phyloP scores from a whole-genome alignment of 2,797 vertebrate genomes.

The Capromys pilorides region DNA sequence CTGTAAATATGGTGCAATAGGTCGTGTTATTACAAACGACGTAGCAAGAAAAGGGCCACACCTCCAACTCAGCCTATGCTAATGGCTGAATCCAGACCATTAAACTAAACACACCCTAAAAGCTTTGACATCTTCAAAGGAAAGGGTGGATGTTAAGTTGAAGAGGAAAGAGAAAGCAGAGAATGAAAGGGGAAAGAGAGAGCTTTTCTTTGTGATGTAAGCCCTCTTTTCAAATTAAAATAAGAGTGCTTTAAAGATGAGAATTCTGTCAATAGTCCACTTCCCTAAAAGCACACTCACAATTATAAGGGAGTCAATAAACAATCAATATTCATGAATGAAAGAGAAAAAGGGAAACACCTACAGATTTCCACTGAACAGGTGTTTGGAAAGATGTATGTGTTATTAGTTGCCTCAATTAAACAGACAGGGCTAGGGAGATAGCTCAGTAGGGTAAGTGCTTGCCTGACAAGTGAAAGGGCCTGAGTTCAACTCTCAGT shows the following conservation, averaged over 20 bases:
- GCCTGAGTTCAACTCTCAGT: no score
- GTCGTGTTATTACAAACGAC: not conserved
- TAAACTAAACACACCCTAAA: not conserved
- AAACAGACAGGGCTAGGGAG: no score
- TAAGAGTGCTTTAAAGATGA: not conserved
- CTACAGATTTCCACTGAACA: not conserved
- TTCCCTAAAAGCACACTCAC: not conserved
- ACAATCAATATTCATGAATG: not conserved
- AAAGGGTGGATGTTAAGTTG: not conserved
- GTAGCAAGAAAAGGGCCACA: conserved; percentile 38
- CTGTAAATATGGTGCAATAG: not conserved
- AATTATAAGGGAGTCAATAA: not conserved
- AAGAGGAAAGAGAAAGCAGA: not conserved
- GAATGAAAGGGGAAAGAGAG: not conserved
- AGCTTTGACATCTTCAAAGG: conserved; percentile 1
- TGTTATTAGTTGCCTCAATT: not conserved
- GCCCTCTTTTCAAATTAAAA: not conserved
- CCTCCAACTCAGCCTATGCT: not conserved
- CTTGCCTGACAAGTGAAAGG: no score
- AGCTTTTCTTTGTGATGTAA: not conserved
- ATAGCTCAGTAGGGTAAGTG: no score
- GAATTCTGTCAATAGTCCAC: not conserved
- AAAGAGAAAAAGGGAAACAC: not conserved
- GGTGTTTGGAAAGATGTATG: not conserved
- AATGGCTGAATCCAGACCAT: not conserved